Evolutionary conservation across 1,140 invertebrate species (phyloP), one percentile per base, ranked within the genome.

Genomic region (Aplysia californica): DNA sequence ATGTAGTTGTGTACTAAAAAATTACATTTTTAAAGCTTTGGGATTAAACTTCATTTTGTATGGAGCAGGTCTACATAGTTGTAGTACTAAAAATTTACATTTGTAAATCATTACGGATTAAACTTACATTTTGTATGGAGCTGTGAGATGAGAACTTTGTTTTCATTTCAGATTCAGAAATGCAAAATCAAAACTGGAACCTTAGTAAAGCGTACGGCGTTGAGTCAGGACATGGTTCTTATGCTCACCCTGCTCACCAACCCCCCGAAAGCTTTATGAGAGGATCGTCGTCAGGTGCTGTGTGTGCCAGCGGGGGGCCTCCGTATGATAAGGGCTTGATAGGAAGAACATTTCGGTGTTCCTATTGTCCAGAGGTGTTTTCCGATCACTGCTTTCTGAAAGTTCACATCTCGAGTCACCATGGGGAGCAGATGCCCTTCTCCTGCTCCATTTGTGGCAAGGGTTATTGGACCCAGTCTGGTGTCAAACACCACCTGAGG

Each of bases 391-490:
- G 31, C 31, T 21, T 23, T 6, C 58, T 59, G 5, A 59, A 6
- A 59, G 58, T 59, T 15, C 58, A 59, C 31, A 21, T 59, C 23
- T 59, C 58, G 21, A 10, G 6, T 10, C 6, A 20, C 31, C n/a
- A 72, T 61, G 70, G 33, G 2, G 6, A 61, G 31, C 1, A 21
- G 2, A 29, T 72, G 70, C 70, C 70, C 18, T 72, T 39, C 38
- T 21, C 33, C 10, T 72, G 70, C 44, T 39, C 56, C 35, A 55
- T 72, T 35, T 72, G 70, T 35, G 56, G 56, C 33, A 72, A 61
- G 41, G 55, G 70, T 33, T 72, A 72, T 38, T 2, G 44, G 38
- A 72, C 29, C 26, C 55, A 61, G 23, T 33, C 56, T 36, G 70
- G 70, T 41, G 35, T 72, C 21, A n/a, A 59, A 4, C 44, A 55